Evolutionary conservation across 2,113 vertebrate genomes (phyloP).

Genomic region (Pterocles gutturalis): DNA sequence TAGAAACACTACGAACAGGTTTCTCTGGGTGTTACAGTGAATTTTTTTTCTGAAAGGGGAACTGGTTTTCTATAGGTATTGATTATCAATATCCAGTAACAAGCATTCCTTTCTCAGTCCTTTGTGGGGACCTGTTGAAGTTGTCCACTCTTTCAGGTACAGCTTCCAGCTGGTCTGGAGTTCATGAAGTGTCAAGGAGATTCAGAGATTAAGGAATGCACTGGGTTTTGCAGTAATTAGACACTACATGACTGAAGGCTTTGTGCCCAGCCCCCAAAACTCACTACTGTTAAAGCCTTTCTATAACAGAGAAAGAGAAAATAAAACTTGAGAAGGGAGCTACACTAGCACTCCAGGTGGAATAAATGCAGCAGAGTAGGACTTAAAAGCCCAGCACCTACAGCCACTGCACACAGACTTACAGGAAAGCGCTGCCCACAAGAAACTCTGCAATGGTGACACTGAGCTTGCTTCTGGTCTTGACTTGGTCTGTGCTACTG

Average conservation of each 20-base stretch:
- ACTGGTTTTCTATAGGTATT: neutral
- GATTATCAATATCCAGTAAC: neutral
- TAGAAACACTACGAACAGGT: neutral
- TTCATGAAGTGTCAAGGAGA: neutral
- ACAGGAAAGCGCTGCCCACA: neutral
- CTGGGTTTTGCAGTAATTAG: neutral
- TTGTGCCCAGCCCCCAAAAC: neutral
- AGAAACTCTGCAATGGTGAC: neutral
- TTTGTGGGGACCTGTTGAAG: neutral
- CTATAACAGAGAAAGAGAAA: neutral
- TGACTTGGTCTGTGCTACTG: neutral
- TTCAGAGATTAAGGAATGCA: neutral
- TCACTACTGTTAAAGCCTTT: neutral
- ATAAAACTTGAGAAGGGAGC: neutral
- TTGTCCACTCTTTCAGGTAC: neutral
- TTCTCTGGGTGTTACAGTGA: neutral
- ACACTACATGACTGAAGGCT: neutral
- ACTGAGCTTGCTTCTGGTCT: neutral
- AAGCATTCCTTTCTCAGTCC: neutral
- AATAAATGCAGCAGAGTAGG: neutral
- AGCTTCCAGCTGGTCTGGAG: neutral
- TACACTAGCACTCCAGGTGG: neutral
- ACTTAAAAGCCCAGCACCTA: neutral
- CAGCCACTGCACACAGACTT: neutral
- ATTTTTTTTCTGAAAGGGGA: neutral